Evolutionary conservation across 2,113 vertebrate species (phyloP), one percentile per base, ranked within the genome.

Genomic region (Nymphicus hollandicus): DNA sequence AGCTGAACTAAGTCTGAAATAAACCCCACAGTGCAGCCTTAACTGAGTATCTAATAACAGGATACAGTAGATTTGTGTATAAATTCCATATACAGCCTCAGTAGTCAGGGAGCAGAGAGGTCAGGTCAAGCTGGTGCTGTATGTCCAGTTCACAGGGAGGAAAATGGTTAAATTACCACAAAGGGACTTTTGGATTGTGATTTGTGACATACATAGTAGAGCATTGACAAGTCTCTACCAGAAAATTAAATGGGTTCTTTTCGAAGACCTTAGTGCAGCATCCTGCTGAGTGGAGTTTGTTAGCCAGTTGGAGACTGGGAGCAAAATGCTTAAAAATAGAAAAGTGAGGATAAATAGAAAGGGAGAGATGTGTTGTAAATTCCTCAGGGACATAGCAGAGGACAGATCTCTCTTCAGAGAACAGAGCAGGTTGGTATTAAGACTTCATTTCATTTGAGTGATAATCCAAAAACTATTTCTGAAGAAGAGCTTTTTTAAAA

Each of bases 381-480:
- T 92, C 39, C 37, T 63, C 44, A n/a, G 81, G 50, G 58, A 66
- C 73, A 29, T 11, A 63, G 66, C 65, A 63, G 35, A n/a, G 47
- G 28, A 35, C 64, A 74, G 50, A 68, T 56, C 41, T 87, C 4
- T 61, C 41, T 69, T 92, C 39, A 39, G 91, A 81, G 68, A 81
- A 64, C 41, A 61, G 73, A 81, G 71, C 46, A 73, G 78, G 92
- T 70, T 77, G 74, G 55, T 71, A 83, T 82, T 95, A 91, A 95
- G 55, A 71, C 46, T 93, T 95, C 17, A 85, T 93, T 96, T 92
- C 63, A 88, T 68, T 18, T 60, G 52, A 83, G 71, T 83, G 58
- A 61, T 93, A 94, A 95, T 93, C 81, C 79, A 86, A 43, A 90
- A 92, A 76, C 68, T 95, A 29, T 93, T 95, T 96, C 18, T 41